These are phyloP conservation scores for Tridacna crocea DNA, from an alignment of 2,888 invertebrate species.

Conservation along the genomic window DNA sequence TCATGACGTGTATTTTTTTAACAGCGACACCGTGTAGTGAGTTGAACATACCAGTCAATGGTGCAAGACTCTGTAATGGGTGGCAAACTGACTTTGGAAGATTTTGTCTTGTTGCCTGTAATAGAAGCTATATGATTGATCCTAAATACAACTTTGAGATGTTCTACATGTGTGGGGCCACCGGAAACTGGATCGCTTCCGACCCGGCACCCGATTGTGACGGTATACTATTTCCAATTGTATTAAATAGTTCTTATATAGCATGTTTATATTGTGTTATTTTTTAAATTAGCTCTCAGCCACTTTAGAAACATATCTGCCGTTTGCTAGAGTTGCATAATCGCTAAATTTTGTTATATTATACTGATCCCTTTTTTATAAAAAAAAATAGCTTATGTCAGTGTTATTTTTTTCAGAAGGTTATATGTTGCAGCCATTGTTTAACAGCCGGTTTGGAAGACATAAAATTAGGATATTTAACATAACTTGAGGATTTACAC, in stretches of 20 bases:
- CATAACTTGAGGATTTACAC: too few species aligned
- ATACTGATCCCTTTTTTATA: background rate
- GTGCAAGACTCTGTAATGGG: slow-evolving; percentile 57
- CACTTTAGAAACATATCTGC: background rate
- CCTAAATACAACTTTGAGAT: slow-evolving; percentile 22
- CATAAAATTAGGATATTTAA: too few species aligned
- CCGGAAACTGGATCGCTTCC: slow-evolving; percentile 51
- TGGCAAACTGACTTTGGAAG: slow-evolving; percentile 60
- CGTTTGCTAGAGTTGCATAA: background rate
- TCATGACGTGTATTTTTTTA: background rate
- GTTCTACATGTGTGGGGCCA: slow-evolving; percentile 59
- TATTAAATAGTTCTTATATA: background rate
- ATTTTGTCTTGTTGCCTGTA: slow-evolving; percentile 55
- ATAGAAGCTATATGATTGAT: slow-evolving; percentile 30
- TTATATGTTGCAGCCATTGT: too few species aligned
- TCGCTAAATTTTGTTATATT: background rate
- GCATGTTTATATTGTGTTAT: background rate
- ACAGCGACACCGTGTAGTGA: slow-evolving; percentile 57
- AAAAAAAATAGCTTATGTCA: background rate
- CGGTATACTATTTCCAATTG: slow-evolving; percentile 13
- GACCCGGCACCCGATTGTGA: slow-evolving; percentile 36
- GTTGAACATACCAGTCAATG: slow-evolving; percentile 48
- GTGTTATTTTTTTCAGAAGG: background rate
- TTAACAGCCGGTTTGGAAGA: too few species aligned
- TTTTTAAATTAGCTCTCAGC: background rate